Conservation (phyloP, 2,113 vertebrate species). For the Xiphorhynchus elegans region DNA sequence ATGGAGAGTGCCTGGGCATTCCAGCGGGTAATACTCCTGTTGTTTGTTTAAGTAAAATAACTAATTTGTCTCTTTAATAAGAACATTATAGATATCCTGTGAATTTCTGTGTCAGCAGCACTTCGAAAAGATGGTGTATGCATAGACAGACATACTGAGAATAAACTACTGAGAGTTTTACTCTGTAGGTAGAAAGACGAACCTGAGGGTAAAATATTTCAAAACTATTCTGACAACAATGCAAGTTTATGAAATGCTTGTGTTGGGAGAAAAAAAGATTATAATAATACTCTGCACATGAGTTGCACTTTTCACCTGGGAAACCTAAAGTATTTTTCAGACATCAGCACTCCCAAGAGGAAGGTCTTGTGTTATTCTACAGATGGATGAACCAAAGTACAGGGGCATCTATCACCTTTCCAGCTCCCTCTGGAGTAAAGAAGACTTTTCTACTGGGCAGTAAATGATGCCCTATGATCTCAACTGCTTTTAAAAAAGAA, state of each 20-base stretch:
- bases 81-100: constrained; percentile 59
- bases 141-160: constrained; percentile 32
- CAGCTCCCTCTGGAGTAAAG: background rate
- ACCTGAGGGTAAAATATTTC: constrained; percentile 67
- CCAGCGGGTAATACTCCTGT: constrained; percentile 4
- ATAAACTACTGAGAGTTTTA: constrained; percentile 54
- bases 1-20: constrained; percentile 23
- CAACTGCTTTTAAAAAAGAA: background rate
- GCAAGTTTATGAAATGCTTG: constrained; percentile 62
- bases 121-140: constrained; percentile 11
- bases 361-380: constrained; percentile 61
- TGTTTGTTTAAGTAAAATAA: constrained; percentile 69
- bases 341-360: constrained; percentile 56
- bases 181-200: constrained; percentile 40
- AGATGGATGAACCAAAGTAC: constrained; percentile 56
- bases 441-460: constrained; percentile 10
- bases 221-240: constrained; percentile 63
- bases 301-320: constrained; percentile 66
- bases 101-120: constrained; percentile 64
- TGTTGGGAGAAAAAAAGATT: constrained; percentile 66
- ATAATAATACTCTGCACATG: constrained; percentile 60
- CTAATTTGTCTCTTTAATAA: constrained; percentile 74
- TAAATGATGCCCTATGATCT: constrained; percentile 9
- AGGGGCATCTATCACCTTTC: constrained; percentile 42
- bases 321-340: constrained; percentile 65